Evolutionary conservation across 2,797 vertebrate species (phyloP).

Genomic region (Galagoides demidoff): DNA sequence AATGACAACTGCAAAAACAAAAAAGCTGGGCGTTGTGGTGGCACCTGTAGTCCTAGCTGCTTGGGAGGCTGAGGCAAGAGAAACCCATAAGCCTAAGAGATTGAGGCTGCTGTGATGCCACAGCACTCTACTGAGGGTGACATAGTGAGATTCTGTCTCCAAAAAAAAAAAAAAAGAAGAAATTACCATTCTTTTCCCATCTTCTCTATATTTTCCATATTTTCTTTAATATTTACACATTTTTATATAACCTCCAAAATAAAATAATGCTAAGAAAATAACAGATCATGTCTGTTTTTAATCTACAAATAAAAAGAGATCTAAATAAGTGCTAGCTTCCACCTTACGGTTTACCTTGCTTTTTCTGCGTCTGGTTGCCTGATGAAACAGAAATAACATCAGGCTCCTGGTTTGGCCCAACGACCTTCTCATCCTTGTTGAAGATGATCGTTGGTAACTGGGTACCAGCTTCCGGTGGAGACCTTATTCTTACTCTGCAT

Average conservation of each 20-base stretch:
- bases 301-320: background rate
- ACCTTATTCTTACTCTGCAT: constrained; percentile 83
- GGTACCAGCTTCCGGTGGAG: constrained; percentile 81
- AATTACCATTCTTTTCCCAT: background rate
- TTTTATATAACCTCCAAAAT: background rate
- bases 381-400: background rate
- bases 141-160: too few relatives aligned
- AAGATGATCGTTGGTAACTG: constrained; percentile 86
- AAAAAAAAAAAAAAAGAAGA: background rate
- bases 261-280: background rate
- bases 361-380: background rate
- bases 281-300: background rate
- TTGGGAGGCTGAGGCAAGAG: too few relatives aligned
- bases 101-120: too few relatives aligned
- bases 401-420: constrained; percentile 53
- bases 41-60: too few relatives aligned
- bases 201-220: background rate
- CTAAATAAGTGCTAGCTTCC: too few relatives aligned
- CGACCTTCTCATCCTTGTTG: constrained; percentile 62
- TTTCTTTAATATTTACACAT: background rate
- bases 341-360: constrained; percentile 58
- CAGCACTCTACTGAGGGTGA: too few relatives aligned
- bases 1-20: too few relatives aligned
- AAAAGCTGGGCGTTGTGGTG: too few relatives aligned
- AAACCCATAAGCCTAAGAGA: too few relatives aligned